Base-by-base conservation (phyloP, 2,113 vertebrate genomes). In the Callopanchax toddi region DNA sequence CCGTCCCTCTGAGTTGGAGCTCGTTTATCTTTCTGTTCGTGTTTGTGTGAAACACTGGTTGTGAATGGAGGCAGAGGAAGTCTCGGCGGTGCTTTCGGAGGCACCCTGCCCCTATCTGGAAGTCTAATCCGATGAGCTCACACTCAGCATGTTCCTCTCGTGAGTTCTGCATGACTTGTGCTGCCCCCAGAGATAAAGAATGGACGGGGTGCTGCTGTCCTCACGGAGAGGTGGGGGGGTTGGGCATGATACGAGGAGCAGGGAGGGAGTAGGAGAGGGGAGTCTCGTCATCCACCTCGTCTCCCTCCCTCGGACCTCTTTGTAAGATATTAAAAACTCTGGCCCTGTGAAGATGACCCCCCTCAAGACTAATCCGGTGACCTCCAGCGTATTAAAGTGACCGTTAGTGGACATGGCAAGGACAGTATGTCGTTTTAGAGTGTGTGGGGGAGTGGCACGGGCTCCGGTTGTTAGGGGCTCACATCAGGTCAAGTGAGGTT, bases 111-210 rank as follows among this genome's bases (percentile, higher is more conserved):
- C 74, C 83, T 64, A 74, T 84, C 79, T 78, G 36, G 64, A n/a
- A 76, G 77, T 74, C 81, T 91, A 91, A 91, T 91, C 87, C 85
- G 61, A 88, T 89, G 89, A 91, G 88, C 80, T 91, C 87, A 90
- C 87, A 87, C 90, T 86, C 84, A 84, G 87, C 81, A 84, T 82
- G 88, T 85, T 91, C 81, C 86, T 87, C 80, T 89, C 75, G 74
- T 89, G 87, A 90, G 91, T 92, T 91, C 89, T 89, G 89, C 91
- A 89, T 90, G 91, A 92, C 82, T 91, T 89, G 59, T 67, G 83
- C 89, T 91, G 75, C 86, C 89, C 87, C 82, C 72, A 79, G 78
- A 89, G 83, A 91, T 89, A 84, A 83, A 86, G 82, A 57, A 73
- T 5, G 68, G 78, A 79, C 29, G 71, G 78, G 76, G 49, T 79